These are phyloP conservation scores for Eublepharis macularius DNA, from an alignment of 2,113 vertebrate genomes.

Conservation along the genomic window DNA sequence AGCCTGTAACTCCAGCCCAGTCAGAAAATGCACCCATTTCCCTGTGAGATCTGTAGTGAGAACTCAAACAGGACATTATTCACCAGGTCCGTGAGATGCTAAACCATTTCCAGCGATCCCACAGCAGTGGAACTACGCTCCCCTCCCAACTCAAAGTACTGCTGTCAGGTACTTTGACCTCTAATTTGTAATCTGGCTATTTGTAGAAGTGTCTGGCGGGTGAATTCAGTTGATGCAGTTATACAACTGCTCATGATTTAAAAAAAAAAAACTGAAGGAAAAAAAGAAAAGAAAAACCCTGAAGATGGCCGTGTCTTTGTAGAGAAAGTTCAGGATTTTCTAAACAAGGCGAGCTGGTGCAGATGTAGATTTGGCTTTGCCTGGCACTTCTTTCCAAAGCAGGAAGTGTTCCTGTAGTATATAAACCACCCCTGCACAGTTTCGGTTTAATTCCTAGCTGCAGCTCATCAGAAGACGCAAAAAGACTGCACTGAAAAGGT, in stretches of 20 bases:
- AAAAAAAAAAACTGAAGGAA: neutral
- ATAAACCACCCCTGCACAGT: neutral
- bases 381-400: neutral
- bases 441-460: neutral
- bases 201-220: neutral
- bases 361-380: neutral
- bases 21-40: too few species aligned
- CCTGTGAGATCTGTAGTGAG: too few species aligned
- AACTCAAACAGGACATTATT: too few species aligned
- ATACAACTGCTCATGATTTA: neutral
- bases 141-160: neutral
- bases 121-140: too few species aligned
- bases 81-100: too few species aligned
- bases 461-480: neutral
- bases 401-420: slow-evolving; percentile 2
- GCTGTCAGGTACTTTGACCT: neutral
- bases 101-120: too few species aligned
- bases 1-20: too few species aligned
- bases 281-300: too few species aligned
- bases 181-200: neutral
- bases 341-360: neutral
- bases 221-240: neutral
- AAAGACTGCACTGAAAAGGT: neutral
- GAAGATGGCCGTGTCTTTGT: neutral
- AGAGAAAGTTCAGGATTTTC: neutral